Evolutionary conservation across 2,888 invertebrate genomes (phyloP).

Genomic region (Himalopsyche japonica): DNA sequence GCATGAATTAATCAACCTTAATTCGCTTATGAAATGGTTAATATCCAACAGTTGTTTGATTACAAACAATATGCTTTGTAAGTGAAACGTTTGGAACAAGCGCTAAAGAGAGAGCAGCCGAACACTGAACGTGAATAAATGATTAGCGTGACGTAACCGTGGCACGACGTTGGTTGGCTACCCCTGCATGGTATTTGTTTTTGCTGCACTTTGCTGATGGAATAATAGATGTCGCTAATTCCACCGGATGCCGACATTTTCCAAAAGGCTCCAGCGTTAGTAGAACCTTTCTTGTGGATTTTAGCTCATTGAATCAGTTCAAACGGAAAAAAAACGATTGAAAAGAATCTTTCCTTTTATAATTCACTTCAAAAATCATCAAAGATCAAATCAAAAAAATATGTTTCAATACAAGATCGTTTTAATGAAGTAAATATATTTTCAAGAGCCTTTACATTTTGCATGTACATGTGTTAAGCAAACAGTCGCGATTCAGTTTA

Average conservation of each 20-base stretch:
- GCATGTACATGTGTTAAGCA: no score
- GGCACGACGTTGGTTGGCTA: neutral
- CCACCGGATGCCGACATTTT: neutral
- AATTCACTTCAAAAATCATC: no score
- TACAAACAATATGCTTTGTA: neutral
- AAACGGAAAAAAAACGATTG: neutral
- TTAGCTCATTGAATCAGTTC: neutral
- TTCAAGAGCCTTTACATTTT: no score
- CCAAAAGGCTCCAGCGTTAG: neutral
- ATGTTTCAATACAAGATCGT: no score
- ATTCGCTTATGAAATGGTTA: neutral
- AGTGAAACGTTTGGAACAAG: neutral
- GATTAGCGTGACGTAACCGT: neutral
- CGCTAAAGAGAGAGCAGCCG: neutral
- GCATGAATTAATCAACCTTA: no score
- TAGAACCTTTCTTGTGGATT: neutral
- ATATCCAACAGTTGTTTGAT: neutral
- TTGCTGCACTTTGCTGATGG: conserved; percentile 11
- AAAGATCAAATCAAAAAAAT: no score
- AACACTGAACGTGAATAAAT: conserved; percentile 2
- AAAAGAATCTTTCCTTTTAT: no score
- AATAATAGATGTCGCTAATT: conserved; percentile 27
- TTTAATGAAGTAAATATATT: no score
- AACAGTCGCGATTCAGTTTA: no score
- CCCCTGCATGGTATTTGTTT: neutral